phyloP scores from a whole-genome alignment of 2,888 invertebrate genomes.

The Drosophila multiciliata region DNA sequence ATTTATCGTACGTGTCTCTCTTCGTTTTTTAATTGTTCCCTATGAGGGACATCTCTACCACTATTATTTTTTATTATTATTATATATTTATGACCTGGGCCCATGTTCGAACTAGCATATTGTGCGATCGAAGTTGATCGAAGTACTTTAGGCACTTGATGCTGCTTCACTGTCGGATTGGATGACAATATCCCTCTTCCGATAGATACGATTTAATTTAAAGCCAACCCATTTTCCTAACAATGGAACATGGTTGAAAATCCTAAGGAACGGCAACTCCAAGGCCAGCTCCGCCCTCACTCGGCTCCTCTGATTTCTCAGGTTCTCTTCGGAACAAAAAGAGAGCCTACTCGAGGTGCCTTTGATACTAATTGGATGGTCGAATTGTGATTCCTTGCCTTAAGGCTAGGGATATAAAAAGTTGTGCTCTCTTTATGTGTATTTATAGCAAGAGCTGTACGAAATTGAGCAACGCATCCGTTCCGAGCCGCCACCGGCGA shows the following conservation, averaged over 20 bases:
- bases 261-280: not conserved
- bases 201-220: no score
- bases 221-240: not conserved
- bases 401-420: not conserved
- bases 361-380: not conserved
- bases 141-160: not conserved
- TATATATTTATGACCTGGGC: not conserved
- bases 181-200: no score
- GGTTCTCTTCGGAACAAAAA: not conserved
- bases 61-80: not conserved
- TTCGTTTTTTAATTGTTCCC: not conserved
- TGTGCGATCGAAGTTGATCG: not conserved
- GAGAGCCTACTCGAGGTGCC: not conserved
- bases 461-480: slow-evolving; percentile 83
- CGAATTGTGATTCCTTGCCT: not conserved
- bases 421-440: not conserved
- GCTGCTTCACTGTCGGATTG: no score
- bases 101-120: not conserved
- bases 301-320: not conserved
- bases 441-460: slow-evolving; percentile 80
- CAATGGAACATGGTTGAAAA: not conserved
- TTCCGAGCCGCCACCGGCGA: slow-evolving; percentile 79
- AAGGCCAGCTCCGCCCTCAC: not conserved
- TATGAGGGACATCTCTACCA: not conserved
- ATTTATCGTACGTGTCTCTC: not conserved